These are phyloP conservation scores for Mesocentrotus franciscanus DNA, from an alignment of 53 echinoderm and acorn worm species.

Conservation along the genomic window DNA sequence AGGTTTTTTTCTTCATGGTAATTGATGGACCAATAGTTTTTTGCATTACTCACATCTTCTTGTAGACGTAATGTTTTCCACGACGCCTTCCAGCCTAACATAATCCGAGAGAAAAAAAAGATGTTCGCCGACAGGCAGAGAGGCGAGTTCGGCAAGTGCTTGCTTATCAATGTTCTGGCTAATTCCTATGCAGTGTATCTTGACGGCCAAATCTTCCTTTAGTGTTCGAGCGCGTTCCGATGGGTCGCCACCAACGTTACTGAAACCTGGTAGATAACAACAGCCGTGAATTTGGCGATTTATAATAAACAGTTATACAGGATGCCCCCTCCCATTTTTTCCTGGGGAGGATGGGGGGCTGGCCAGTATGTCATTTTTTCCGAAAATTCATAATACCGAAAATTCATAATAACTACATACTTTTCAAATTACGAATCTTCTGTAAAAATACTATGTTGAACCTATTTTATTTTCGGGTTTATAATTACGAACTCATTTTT, in stretches of 20 bases:
- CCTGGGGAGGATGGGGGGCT: too few relatives aligned
- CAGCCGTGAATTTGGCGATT: background rate
- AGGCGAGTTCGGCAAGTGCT: background rate
- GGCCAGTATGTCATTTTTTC: too few relatives aligned
- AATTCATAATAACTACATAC: too few relatives aligned
- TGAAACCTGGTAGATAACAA: background rate
- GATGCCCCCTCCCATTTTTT: background rate
- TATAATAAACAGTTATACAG: background rate
- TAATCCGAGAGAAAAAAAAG: background rate
- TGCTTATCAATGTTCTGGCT: background rate
- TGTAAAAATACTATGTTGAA: too few relatives aligned
- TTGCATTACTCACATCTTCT: background rate
- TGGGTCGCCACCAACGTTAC: background rate
- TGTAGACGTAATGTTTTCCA: background rate
- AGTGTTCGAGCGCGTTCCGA: background rate
- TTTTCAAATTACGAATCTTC: too few relatives aligned
- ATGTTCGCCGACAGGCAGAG: background rate
- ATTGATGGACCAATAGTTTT: too few relatives aligned
- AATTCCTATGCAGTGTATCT: background rate
- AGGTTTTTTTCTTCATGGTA: too few relatives aligned
- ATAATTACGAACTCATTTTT: too few relatives aligned
- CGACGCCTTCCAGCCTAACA: background rate
- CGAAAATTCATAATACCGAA: too few relatives aligned
- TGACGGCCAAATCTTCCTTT: background rate
- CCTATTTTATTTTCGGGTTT: too few relatives aligned